Percentiles rank a stretch among this genome's conserved stretches.
Conservation (phyloP, 2,888 invertebrate species). For the Eristalis tenax region DNA sequence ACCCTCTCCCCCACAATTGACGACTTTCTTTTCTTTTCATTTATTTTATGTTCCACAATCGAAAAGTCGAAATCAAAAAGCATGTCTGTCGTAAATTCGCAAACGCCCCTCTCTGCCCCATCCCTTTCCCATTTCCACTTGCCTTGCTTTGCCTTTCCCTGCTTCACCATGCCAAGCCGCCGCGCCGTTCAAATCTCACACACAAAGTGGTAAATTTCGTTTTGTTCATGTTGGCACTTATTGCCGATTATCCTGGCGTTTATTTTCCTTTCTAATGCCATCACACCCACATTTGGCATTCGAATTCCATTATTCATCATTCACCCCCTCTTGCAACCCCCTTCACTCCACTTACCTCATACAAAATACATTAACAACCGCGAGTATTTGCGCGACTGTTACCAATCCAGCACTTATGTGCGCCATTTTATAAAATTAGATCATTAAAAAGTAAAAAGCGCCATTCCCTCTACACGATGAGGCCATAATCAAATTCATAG, state of each 20-base stretch:
- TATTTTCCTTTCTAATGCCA: slow-evolving; percentile 45
- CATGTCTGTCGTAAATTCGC: background rate
- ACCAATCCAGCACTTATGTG: slow-evolving; percentile 69
- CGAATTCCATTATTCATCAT: slow-evolving; percentile 12
- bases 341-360: background rate
- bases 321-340: background rate
- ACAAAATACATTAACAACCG: slow-evolving; percentile 55
- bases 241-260: slow-evolving; percentile 53
- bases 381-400: slow-evolving; percentile 66
- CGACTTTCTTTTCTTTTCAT: background rate
- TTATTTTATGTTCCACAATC: background rate
- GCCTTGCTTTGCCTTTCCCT: background rate
- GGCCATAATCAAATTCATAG: slow-evolving; percentile 65
- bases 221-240: background rate
- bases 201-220: background rate
- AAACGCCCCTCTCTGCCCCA: background rate
- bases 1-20: background rate
- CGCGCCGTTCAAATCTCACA: background rate
- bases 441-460: slow-evolving; percentile 71
- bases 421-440: slow-evolving; percentile 71
- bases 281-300: slow-evolving; percentile 15
- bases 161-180: background rate
- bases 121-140: background rate
- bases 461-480: slow-evolving; percentile 54
- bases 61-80: background rate